Evolutionary conservation across 2,113 vertebrate species (phyloP).

Genomic region (Pelvicachromis taeniatus): DNA sequence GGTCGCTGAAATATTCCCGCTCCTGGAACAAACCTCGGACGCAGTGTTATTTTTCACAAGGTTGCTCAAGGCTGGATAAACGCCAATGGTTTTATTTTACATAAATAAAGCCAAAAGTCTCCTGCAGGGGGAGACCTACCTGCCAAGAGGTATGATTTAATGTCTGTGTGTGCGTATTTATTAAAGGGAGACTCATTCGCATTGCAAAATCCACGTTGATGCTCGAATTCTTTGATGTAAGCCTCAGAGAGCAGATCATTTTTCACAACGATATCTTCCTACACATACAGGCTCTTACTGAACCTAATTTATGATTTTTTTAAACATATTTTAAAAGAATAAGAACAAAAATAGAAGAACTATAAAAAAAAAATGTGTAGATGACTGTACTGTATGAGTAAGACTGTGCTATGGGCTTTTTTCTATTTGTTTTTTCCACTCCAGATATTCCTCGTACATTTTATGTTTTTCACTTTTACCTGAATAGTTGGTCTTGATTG

Average conservation of each 20-base stretch:
- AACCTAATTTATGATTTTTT: neutral
- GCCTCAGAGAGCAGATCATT: neutral
- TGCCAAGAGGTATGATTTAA: neutral
- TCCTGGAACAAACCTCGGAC: neutral
- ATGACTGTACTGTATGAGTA: neutral
- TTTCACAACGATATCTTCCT: neutral
- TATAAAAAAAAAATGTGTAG: neutral
- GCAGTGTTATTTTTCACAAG: neutral
- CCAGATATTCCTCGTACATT: neutral
- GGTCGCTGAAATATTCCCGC: neutral
- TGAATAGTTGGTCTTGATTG: neutral
- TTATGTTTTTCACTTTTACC: neutral
- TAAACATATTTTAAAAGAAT: neutral
- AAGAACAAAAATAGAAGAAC: neutral
- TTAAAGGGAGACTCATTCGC: neutral
- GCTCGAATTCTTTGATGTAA: neutral
- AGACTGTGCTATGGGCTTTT: neutral
- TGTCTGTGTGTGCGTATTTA: neutral
- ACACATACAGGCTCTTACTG: neutral
- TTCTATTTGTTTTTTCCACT: accelerated
- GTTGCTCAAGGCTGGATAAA: neutral
- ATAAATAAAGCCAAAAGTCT: neutral
- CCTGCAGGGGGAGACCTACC: neutral
- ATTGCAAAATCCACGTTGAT: neutral
- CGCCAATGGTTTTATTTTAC: neutral